These are phyloP conservation scores for Agonopterix alstromeriana DNA, from an alignment of 2,888 invertebrate genomes.

Conservation along the genomic window DNA sequence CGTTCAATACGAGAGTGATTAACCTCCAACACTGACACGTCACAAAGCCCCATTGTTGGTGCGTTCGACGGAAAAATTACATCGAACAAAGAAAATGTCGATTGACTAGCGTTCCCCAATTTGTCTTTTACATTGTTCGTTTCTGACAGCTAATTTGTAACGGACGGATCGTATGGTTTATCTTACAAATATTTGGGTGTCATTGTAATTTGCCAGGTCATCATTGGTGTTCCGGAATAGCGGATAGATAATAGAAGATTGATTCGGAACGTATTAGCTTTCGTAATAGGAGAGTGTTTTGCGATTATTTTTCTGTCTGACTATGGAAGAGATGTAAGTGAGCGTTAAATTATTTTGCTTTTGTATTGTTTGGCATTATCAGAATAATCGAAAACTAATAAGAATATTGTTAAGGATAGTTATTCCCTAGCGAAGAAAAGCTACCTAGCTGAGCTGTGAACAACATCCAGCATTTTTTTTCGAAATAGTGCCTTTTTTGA, in stretches of 20 bases:
- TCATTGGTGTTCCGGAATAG: conserved; percentile 1
- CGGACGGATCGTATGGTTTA: conserved; percentile 27
- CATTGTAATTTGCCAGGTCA: conserved; percentile 6
- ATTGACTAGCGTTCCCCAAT: conserved; percentile 51
- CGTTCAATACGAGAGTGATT: not conserved
- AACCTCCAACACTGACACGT: conserved; percentile 3
- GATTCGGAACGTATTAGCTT: conserved; percentile 3
- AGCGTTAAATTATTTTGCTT: too few species aligned
- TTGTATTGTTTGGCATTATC: too few species aligned
- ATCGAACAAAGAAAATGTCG: conserved; percentile 45
- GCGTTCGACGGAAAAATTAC: conserved; percentile 47
- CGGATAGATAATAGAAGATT: not conserved
- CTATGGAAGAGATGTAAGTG: too few species aligned
- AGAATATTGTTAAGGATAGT: too few species aligned
- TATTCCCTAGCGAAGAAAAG: too few species aligned
- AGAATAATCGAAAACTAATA: too few species aligned
- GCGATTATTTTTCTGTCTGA: not conserved
- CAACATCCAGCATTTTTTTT: too few species aligned
- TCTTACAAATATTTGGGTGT: conserved; percentile 1
- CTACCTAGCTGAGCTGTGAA: too few species aligned
- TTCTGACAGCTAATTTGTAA: conserved; percentile 39
- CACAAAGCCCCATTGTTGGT: conserved; percentile 19
- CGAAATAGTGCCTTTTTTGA: too few species aligned
- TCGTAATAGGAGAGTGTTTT: not conserved
- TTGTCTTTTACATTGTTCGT: conserved; percentile 50